Evolutionary conservation across 1,140 invertebrate genomes (phyloP).

Genomic region (Bombus confusus): DNA sequence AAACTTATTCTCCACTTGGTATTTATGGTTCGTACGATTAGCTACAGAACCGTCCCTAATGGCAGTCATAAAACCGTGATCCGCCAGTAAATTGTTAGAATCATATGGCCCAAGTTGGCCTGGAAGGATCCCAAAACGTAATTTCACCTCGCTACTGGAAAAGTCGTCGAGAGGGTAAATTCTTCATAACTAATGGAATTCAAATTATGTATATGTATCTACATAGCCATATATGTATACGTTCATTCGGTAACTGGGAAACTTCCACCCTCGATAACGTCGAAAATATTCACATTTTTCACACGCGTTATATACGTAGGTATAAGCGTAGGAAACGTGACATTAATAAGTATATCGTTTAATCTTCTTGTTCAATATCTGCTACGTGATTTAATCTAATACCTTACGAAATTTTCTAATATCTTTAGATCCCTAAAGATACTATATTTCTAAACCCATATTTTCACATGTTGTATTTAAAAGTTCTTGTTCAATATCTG

Average conservation of each 20-base stretch:
- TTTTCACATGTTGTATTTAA: no score
- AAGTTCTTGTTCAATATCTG: no score
- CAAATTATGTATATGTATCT: not conserved
- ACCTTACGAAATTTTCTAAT: not conserved
- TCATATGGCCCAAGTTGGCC: not conserved
- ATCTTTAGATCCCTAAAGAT: not conserved
- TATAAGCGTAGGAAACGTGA: not conserved
- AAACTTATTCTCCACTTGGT: not conserved
- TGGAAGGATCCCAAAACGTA: conserved; percentile 6
- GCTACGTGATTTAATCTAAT: no score
- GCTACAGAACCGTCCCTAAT: not conserved
- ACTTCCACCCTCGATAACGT: no score
- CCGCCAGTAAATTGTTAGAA: conserved; percentile 12
- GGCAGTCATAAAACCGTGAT: not conserved
- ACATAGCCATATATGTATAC: not conserved
- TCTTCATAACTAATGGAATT: not conserved
- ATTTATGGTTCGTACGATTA: not conserved
- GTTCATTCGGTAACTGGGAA: not conserved
- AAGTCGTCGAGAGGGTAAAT: not conserved
- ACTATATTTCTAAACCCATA: not conserved
- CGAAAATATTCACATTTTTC: no score
- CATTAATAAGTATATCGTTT: not conserved
- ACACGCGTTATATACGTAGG: no score
- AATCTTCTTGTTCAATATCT: not conserved
- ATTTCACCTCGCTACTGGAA: not conserved